Evolutionary conservation across 2,797 vertebrate species (phyloP).

Genomic region (Gymnopithys bicolor): DNA sequence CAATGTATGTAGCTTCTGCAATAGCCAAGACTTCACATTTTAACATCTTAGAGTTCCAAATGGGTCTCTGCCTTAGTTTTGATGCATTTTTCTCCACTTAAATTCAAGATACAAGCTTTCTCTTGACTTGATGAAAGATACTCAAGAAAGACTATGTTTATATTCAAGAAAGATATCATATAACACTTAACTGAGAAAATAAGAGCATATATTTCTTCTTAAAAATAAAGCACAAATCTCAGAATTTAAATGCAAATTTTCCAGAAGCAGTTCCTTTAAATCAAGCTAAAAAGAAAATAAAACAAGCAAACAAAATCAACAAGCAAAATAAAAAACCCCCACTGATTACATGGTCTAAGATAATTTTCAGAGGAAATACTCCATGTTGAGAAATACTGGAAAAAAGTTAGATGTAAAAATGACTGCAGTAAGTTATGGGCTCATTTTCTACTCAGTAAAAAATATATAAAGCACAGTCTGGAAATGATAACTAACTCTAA

Average conservation of each 20-base stretch:
- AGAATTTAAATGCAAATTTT: background rate
- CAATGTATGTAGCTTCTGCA: background rate
- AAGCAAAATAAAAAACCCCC: background rate
- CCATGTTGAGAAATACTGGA: background rate
- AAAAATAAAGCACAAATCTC: background rate
- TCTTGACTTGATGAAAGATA: background rate
- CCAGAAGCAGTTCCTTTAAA: background rate
- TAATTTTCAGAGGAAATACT: background rate
- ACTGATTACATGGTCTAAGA: background rate
- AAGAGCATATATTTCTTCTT: background rate
- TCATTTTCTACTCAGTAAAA: conserved; percentile 10
- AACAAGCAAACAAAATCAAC: background rate
- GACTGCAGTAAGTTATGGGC: background rate
- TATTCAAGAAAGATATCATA: background rate
- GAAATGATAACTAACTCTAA: background rate
- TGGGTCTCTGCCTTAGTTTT: background rate
- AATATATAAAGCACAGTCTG: background rate
- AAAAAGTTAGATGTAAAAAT: background rate
- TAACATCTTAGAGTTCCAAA: background rate
- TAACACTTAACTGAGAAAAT: background rate
- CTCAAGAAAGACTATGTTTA: background rate
- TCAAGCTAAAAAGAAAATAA: background rate
- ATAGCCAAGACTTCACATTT: background rate
- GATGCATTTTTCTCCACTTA: background rate
- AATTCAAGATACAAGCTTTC: background rate